Conservation (phyloP, 2,113 vertebrate species). For the Spermophilus dauricus region DNA sequence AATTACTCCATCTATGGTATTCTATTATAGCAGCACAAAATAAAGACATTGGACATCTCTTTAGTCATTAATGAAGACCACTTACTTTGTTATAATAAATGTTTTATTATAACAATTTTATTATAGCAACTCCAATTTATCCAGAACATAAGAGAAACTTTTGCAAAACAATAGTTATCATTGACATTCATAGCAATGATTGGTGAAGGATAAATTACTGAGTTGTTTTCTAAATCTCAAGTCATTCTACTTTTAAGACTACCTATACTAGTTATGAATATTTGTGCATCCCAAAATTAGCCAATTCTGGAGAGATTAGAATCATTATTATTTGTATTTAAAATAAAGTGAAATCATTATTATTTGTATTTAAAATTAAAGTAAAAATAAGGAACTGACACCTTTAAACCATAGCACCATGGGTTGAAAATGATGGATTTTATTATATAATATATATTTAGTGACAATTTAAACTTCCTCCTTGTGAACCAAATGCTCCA, state of each 20-base stretch:
- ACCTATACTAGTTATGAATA: conserved; percentile 7
- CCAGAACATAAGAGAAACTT: background rate
- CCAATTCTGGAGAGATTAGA: background rate
- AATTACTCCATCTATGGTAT: background rate
- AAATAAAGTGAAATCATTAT: background rate
- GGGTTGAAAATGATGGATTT: conserved; percentile 25
- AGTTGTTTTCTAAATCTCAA: background rate
- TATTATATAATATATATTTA: background rate
- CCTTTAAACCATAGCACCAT: background rate
- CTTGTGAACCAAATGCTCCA: background rate
- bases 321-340: conserved; percentile 14
- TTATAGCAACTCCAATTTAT: background rate
- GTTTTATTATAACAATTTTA: background rate
- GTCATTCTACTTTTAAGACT: background rate
- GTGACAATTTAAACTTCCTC: background rate
- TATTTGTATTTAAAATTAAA: too few relatives aligned
- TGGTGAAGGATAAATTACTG: background rate
- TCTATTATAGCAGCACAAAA: background rate
- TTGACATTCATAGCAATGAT: background rate
- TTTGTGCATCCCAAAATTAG: background rate
- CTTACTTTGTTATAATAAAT: conserved; percentile 39
- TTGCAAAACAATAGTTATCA: background rate
- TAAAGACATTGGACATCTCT: background rate
- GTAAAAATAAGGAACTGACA: too few relatives aligned
- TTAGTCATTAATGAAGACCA: conserved; percentile 25